phyloP scores from a whole-genome alignment of 2,888 invertebrate species.

The Philonicus albiceps region DNA sequence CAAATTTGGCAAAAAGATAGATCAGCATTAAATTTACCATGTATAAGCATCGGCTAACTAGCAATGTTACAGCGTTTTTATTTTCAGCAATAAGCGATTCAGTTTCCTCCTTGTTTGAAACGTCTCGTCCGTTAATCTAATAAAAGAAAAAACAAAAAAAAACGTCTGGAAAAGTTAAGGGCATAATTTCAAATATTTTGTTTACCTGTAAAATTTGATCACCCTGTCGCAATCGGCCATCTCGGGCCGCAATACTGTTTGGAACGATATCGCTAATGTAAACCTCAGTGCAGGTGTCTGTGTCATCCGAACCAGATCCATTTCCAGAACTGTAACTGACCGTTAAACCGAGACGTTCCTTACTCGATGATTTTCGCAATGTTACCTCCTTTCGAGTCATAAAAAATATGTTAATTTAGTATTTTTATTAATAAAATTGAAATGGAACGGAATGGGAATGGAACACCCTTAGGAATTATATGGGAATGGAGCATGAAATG shows the following conservation, averaged over 20 bases:
- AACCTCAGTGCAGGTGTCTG: constrained; percentile 68
- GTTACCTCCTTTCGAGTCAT: constrained; percentile 69
- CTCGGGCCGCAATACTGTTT: constrained; percentile 68
- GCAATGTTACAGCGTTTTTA: constrained; percentile 67
- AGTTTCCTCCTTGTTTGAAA: constrained; percentile 69
- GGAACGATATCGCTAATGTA: constrained; percentile 73
- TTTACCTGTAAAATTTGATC: constrained; percentile 68
- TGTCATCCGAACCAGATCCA: constrained; percentile 65
- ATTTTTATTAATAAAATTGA: no score
- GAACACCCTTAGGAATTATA: neutral
- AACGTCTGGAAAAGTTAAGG: no score
- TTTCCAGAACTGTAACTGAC: constrained; percentile 72
- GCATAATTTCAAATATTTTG: no score
- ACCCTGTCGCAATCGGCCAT: constrained; percentile 69
- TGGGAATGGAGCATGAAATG: no score
- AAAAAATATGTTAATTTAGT: neutral
- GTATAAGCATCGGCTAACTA: constrained; percentile 69
- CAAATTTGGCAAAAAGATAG: no score
- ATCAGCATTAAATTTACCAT: constrained; percentile 65
- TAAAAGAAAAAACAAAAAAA: neutral
- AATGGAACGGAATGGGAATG: neutral
- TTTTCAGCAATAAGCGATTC: constrained; percentile 70
- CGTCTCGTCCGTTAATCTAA: constrained; percentile 68
- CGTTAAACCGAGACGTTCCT: constrained; percentile 73
- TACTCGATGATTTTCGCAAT: constrained; percentile 67